phyloP scores from a whole-genome alignment of 2,797 vertebrate genomes.

The Phrynocephalus forsythii region DNA sequence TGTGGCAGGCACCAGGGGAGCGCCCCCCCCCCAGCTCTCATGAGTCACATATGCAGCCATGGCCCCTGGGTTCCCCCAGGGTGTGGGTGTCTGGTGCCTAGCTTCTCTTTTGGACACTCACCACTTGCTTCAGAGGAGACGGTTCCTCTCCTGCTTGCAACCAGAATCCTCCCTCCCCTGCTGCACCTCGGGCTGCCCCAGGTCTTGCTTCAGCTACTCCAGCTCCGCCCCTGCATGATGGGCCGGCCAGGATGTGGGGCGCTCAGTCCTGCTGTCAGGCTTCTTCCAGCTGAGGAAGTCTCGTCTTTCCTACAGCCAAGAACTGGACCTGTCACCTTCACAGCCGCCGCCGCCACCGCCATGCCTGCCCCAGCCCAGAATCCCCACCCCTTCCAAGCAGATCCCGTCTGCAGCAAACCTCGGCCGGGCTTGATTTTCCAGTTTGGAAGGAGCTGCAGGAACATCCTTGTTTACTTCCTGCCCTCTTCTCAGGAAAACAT shows the following conservation, averaged over 20 bases:
- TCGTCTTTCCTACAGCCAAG: background rate
- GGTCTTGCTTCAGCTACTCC: slow-evolving; percentile 31
- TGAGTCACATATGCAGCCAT: too few relatives aligned
- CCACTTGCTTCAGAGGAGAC: background rate
- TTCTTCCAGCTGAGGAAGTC: background rate
- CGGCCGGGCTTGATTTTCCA: slow-evolving; percentile 29
- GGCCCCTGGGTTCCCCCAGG: background rate
- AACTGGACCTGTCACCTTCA: background rate
- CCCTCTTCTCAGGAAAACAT: background rate
- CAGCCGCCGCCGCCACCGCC: background rate
- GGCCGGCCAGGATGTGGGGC: slow-evolving; percentile 35
- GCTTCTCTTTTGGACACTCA: background rate
- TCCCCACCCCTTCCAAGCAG: background rate
- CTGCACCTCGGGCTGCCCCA: slow-evolving; percentile 44
- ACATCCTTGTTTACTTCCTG: slow-evolving; percentile 24
- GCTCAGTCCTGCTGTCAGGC: background rate
- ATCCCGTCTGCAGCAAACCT: background rate
- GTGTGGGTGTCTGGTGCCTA: too few relatives aligned
- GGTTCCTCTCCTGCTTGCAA: background rate
- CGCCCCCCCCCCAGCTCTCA: background rate
- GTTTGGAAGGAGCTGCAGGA: slow-evolving; percentile 8
- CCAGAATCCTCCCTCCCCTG: background rate
- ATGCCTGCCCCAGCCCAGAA: background rate
- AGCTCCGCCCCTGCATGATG: slow-evolving; percentile 43
- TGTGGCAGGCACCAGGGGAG: background rate